A percentile compares a stretch with the other conserved stretches of the same genome.
Evolutionary conservation across 2,113 vertebrate genomes (phyloP).

Genomic region (Oreochromis niloticus): DNA sequence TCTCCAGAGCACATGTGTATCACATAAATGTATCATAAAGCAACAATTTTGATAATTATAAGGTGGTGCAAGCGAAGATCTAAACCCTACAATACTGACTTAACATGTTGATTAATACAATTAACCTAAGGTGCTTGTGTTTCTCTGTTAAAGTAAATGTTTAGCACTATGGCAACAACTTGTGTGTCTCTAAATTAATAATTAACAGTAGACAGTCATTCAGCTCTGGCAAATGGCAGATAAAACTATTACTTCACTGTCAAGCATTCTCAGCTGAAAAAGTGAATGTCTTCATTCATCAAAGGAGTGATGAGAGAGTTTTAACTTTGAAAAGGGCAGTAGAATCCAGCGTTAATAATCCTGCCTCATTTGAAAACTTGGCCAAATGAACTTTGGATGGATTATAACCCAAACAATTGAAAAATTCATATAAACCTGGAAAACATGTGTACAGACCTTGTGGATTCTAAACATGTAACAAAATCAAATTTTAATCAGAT

Average conservation of each 20-base stretch:
- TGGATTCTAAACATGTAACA: not conserved
- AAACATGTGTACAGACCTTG: not conserved
- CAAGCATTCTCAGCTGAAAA: not conserved
- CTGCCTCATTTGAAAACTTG: not conserved
- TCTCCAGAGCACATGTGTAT: fast-evolving
- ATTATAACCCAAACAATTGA: not conserved
- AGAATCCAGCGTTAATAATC: not conserved
- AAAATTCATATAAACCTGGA: not conserved
- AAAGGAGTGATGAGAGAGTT: not conserved
- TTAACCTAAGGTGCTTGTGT: not conserved
- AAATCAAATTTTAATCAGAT: not conserved
- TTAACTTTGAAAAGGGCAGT: not conserved
- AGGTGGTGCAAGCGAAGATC: not conserved
- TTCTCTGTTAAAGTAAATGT: not conserved
- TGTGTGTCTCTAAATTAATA: not conserved
- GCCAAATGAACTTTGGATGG: not conserved
- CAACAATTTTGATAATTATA: not conserved
- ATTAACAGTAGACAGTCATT: not conserved
- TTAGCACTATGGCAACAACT: not conserved
- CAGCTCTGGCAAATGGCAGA: not conserved
- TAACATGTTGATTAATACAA: not conserved
- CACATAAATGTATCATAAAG: not conserved
- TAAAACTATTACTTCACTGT: not conserved
- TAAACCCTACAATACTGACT: not conserved
- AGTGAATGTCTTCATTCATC: not conserved